phyloP scores from a whole-genome alignment of 2,888 invertebrate genomes.

The Lymantria monacha region DNA sequence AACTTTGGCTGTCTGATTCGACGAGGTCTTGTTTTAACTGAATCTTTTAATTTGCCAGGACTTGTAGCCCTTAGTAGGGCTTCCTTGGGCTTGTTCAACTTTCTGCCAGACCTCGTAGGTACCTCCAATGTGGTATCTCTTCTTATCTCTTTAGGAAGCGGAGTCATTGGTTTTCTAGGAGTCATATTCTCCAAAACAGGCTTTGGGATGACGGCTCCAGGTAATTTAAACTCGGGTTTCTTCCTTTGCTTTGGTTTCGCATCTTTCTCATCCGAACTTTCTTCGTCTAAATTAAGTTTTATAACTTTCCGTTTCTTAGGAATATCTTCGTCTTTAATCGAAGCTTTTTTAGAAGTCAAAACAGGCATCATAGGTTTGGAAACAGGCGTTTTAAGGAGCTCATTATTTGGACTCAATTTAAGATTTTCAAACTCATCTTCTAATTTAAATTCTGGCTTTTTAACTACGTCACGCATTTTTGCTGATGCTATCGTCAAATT shows the following conservation, averaged over 20 bases:
- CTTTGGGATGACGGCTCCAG: constrained; percentile 48
- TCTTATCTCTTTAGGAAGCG: constrained; percentile 17
- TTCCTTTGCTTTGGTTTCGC: constrained; percentile 31
- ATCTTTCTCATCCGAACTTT: constrained; percentile 32
- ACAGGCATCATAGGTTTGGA: constrained; percentile 39
- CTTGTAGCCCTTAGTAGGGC: constrained; percentile 52
- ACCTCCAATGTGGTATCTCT: constrained; percentile 12
- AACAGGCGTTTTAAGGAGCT: constrained; percentile 47
- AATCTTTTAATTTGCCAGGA: constrained; percentile 50
- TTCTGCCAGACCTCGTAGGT: constrained; percentile 11
- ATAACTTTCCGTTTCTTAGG: constrained; percentile 55
- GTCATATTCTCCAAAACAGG: constrained; percentile 55
- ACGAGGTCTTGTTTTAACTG: constrained; percentile 27
- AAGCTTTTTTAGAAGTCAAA: constrained; percentile 24
- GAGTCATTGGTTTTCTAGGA: constrained; percentile 52
- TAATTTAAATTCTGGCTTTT: constrained; percentile 28
- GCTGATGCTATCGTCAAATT: constrained; percentile 58
- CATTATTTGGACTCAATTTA: constrained; percentile 41
- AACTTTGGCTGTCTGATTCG: constrained; percentile 27
- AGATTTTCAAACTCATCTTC: constrained; percentile 48
- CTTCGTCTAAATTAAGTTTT: constrained; percentile 56
- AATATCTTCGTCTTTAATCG: constrained; percentile 58
- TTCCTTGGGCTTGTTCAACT: constrained; percentile 22
- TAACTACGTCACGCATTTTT: constrained; percentile 33
- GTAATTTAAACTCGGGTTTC: constrained; percentile 55